Evolutionary conservation across 2,888 invertebrate genomes (phyloP).

Genomic region (Osmoderma eremita): DNA sequence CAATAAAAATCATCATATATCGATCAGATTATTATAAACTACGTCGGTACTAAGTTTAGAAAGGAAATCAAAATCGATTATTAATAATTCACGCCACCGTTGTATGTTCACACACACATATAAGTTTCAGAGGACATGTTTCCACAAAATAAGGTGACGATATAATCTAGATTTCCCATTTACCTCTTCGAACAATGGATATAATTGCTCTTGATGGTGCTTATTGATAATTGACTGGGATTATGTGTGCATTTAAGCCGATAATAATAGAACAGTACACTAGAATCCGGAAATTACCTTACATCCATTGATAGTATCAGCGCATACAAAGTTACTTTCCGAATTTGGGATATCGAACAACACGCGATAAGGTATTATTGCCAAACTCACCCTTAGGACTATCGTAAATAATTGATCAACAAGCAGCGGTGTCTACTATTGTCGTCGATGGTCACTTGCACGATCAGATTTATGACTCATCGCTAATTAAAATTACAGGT

Average conservation of each 20-base stretch:
- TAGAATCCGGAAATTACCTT: too few species aligned
- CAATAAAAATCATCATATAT: too few species aligned
- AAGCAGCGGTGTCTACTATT: constrained; percentile 35
- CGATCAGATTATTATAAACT: constrained; percentile 10
- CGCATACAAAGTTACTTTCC: neutral
- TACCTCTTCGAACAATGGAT: too few species aligned
- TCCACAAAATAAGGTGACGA: neutral
- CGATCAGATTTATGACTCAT: constrained; percentile 42
- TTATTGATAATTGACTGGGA: too few species aligned
- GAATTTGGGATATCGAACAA: constrained; percentile 32
- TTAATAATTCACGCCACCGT: constrained; percentile 20
- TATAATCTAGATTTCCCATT: too few species aligned
- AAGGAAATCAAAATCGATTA: constrained; percentile 19
- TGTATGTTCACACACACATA: constrained; percentile 21
- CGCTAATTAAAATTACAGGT: constrained; percentile 23
- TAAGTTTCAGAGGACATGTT: constrained; percentile 13
- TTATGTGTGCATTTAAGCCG: too few species aligned
- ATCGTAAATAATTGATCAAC: constrained; percentile 48
- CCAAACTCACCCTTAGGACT: constrained; percentile 44
- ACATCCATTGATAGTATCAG: neutral
- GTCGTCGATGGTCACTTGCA: constrained; percentile 25
- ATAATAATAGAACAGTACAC: too few species aligned
- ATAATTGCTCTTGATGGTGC: too few species aligned
- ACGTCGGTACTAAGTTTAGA: neutral
- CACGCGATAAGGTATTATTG: constrained; percentile 48